Percentiles rank a stretch among this genome's conserved stretches.
These are phyloP conservation scores for Drosophila tsacasi DNA, from an alignment of 1,140 invertebrate species.

Conservation along the genomic window DNA sequence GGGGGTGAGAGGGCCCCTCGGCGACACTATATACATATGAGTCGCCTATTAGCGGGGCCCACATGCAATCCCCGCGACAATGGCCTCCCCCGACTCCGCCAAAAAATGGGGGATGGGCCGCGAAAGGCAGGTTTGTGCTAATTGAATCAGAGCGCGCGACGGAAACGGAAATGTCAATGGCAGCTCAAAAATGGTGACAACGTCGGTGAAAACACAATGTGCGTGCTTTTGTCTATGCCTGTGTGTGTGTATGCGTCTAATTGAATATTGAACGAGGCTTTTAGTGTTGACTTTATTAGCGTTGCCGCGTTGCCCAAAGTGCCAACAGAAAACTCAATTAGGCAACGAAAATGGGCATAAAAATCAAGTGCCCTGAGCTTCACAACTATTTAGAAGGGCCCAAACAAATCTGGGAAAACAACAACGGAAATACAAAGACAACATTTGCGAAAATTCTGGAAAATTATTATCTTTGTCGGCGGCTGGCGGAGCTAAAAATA, in stretches of 20 bases:
- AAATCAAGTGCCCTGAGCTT: slow-evolving; percentile 40
- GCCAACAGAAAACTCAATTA: slow-evolving; percentile 70
- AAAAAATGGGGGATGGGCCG: neutral
- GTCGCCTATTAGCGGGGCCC: slow-evolving; percentile 36
- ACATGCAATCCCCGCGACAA: slow-evolving; percentile 40
- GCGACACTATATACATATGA: slow-evolving; percentile 25
- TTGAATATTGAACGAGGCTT: slow-evolving; percentile 83
- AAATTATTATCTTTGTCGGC: slow-evolving; percentile 37
- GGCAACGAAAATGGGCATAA: slow-evolving; percentile 58
- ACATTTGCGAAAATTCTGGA: slow-evolving; percentile 1
- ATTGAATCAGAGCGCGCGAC: slow-evolving; percentile 71
- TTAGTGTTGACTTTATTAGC: slow-evolving; percentile 80
- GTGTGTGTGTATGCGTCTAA: slow-evolving; percentile 52
- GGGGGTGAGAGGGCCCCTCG: neutral
- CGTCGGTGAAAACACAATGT: slow-evolving; percentile 45
- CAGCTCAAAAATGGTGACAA: slow-evolving; percentile 73
- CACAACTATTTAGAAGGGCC: slow-evolving; percentile 8
- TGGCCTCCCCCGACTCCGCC: slow-evolving; percentile 9
- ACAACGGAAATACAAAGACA: slow-evolving; percentile 1
- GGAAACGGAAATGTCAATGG: slow-evolving; percentile 80
- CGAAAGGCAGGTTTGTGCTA: slow-evolving; percentile 57
- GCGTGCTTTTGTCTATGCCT: slow-evolving; percentile 14
- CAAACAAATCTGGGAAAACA: neutral
- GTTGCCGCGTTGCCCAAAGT: slow-evolving; percentile 69
- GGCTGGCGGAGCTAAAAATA: slow-evolving; percentile 24